Evolutionary conservation across 2,797 vertebrate genomes (phyloP), one percentile per base, ranked within the genome.

Genomic region (Phataginus tricuspis): DNA sequence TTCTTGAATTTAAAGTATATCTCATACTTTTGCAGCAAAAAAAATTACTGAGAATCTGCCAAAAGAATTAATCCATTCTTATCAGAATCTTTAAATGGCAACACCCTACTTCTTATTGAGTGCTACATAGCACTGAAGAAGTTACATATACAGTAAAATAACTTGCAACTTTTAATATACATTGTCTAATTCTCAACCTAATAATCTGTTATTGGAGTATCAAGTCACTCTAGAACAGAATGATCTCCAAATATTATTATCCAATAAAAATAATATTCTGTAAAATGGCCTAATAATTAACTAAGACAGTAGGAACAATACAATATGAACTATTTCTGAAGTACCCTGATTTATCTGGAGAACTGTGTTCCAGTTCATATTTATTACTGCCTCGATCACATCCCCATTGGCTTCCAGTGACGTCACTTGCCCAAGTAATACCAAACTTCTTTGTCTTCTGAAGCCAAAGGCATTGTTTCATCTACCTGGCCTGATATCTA

Each of bases 1-100:
- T 97, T 91, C 77, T 84, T 59, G 90, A 98, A 98, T 97, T 98
- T 98, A 97, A 98, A 98, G 86, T 97, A 89, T 96, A 96, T 82
- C 95, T 98, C 92, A 94, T 96, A 89, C 61, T 97, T 91, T 96
- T 88, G 97, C 84, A 96, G 63, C 91, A 95, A 78, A 97, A 96
- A 98, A 98, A 97, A 87, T 96, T 97, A 96, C 96, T 98, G 95
- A 97, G 95, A n/a, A n/a, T n/a, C n/a, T n/a, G 59, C 69, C 85
- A 88, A 97, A 80, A 94, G 85, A 97, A 97, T 82, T 59, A 97
- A 98, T 98, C 94, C 39, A 39, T 39, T 39, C 39, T 98, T 97
- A 98, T 96, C 83, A 90, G 29, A 97, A 94, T 87, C 87, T 98
- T 97, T 97, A 94, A 97, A 90, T 59, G 45, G 97, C 95, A 97